Base-by-base conservation (phyloP, 2,113 vertebrate genomes). In the pig (Sus scrofa) region DNA sequence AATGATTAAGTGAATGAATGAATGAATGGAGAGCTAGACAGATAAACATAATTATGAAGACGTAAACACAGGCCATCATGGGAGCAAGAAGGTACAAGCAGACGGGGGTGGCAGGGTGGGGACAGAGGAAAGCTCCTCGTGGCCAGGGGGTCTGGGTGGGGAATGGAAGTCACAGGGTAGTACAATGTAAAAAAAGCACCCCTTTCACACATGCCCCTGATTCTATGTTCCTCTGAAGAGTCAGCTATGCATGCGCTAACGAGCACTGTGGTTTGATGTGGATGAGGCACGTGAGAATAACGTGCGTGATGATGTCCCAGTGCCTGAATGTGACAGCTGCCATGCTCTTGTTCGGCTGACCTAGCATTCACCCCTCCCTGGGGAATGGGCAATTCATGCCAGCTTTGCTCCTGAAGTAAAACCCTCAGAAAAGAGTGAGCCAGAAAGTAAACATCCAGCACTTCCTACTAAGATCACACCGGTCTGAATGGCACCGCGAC, bases 291-390 rank as follows among this genome's bases (percentile, higher is more conserved):
- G 86, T 75, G 87, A 96, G 88, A 97, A 98, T 97, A 88, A 97
- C 32, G 91, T 95, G 95, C 95, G 94, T 77, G 91, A 96, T 71
- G 83, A 91, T 82, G 93, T 86, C 94, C 92, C 74, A 73, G 84
- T 91, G 82, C 54, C 92, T 37, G 65, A 60, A 95, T 92, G 96
- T 91, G 96, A 91, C 86, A 97, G 82, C 60, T 58, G 90, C 74
- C 50, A 77, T 60, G 95, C 95, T 94, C 86, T 77, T 94, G 81
- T 85, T 98, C 94, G 82, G 65, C 44, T 98, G 96, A 98, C 96
- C 95, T 88, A 81, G 86, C 91, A 77, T 78, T 77, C 56, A 39
- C 71, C 96, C 71, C 73, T 95, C 85, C 44, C 81, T 10, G 22
- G 22, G 96, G 86, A 67, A 12, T 63, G 52, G 56, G 83, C 62